Evolutionary conservation across 2,888 invertebrate species (phyloP).

Genomic region (Mimumesa dahlbomi): DNA sequence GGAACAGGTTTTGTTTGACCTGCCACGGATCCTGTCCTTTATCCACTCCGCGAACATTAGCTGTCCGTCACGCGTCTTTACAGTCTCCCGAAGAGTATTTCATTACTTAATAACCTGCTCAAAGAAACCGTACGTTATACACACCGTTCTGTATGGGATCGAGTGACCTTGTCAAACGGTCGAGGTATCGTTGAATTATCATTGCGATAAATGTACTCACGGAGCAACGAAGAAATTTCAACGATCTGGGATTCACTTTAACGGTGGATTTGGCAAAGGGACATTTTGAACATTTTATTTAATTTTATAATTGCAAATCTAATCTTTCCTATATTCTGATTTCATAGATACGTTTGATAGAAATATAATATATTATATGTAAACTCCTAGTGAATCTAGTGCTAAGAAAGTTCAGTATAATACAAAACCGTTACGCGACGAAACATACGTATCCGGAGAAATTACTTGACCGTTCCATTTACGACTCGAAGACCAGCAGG

Average conservation of each 20-base stretch:
- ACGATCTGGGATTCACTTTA: conserved; percentile 3
- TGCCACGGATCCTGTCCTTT: conserved; percentile 48
- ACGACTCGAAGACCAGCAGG: neutral
- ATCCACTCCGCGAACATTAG: conserved; percentile 49
- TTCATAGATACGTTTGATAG: too few relatives aligned
- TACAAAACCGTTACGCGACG: too few relatives aligned
- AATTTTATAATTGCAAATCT: too few relatives aligned
- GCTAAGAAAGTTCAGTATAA: too few relatives aligned
- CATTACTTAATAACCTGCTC: conserved; percentile 60
- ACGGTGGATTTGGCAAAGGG: too few relatives aligned
- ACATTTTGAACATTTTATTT: too few relatives aligned
- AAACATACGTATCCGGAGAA: too few relatives aligned
- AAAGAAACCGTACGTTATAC: conserved; percentile 32
- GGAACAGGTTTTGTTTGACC: conserved; percentile 58
- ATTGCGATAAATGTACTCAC: too few relatives aligned
- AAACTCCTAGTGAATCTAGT: too few relatives aligned
- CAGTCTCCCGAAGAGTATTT: conserved; percentile 46
- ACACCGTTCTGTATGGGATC: conserved; percentile 12
- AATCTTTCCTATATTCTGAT: too few relatives aligned
- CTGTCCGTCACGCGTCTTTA: conserved; percentile 58
- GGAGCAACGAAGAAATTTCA: conserved; percentile 2
- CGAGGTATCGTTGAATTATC: conserved; percentile 3
- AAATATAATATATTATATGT: too few relatives aligned
- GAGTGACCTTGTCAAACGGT: neutral
- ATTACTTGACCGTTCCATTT: too few relatives aligned